Conservation (phyloP, 2,797 vertebrate genomes). For the Meda fulgida region DNA sequence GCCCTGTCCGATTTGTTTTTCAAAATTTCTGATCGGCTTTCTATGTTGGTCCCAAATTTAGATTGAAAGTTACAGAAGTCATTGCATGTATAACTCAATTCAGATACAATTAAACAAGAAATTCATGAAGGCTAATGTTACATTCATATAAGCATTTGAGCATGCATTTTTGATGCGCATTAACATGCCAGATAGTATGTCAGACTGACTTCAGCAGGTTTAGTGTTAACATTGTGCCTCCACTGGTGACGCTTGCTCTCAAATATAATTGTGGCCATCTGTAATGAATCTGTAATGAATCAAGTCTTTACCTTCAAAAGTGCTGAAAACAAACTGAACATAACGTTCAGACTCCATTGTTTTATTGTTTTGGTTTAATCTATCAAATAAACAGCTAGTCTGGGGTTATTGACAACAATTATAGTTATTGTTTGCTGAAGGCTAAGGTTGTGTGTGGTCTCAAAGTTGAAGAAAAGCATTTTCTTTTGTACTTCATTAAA, state of each 20-base stretch:
- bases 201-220: neutral
- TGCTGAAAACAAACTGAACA: constrained; percentile 19
- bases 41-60: too few relatives aligned
- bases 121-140: neutral
- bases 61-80: neutral
- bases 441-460: constrained; percentile 11
- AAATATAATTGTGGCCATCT: constrained; percentile 27
- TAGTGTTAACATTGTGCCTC: constrained; percentile 4
- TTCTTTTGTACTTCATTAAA: constrained; percentile 4
- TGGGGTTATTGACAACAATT: constrained; percentile 2
- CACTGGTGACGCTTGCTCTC: constrained; percentile 3
- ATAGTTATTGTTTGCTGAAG: constrained; percentile 3
- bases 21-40: too few relatives aligned
- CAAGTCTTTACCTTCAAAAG: neutral
- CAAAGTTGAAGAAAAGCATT: neutral
- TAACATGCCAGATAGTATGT: neutral
- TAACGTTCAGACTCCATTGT: constrained; percentile 12
- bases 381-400: constrained; percentile 33
- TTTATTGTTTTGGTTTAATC: constrained; percentile 22
- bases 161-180: neutral
- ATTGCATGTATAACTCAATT: neutral
- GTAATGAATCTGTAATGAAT: constrained; percentile 34
- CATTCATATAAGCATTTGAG: neutral
- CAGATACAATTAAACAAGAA: neutral
- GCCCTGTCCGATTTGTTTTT: too few relatives aligned